Evolutionary conservation across 2,797 vertebrate genomes (phyloP).

Genomic region (Pelodytes ibericus): DNA sequence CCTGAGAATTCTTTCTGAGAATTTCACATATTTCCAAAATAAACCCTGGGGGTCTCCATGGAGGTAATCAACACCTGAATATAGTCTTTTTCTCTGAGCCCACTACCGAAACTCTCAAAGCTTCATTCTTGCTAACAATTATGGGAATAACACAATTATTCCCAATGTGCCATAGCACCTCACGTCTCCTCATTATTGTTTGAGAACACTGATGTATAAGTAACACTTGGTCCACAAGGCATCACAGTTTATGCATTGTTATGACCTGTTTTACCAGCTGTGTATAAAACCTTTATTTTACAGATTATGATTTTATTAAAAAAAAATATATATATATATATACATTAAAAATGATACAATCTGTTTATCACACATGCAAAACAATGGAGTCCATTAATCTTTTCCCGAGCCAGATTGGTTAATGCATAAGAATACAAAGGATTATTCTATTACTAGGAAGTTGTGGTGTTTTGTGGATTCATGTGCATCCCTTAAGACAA

Average conservation of each 20-base stretch:
- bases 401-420: too few species aligned
- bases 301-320: too few species aligned
- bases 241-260: background rate
- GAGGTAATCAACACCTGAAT: constrained; percentile 21
- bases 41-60: background rate
- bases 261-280: background rate
- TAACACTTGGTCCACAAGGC: background rate
- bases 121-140: constrained; percentile 9
- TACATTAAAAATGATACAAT: too few species aligned
- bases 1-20: background rate
- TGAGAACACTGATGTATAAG: background rate
- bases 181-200: constrained; percentile 5
- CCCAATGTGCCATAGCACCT: constrained; percentile 3
- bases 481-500: too few species aligned
- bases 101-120: background rate
- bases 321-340: too few species aligned
- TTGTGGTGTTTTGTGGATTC: too few species aligned
- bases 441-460: too few species aligned
- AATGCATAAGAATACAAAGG: too few species aligned
- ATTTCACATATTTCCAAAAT: background rate
- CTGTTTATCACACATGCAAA: too few species aligned
- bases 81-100: background rate
- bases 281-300: background rate
- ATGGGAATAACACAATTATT: background rate
- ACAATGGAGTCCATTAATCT: too few species aligned